Evolutionary conservation across 2,113 vertebrate genomes (phyloP).

Genomic region (Anas platyrhynchos): DNA sequence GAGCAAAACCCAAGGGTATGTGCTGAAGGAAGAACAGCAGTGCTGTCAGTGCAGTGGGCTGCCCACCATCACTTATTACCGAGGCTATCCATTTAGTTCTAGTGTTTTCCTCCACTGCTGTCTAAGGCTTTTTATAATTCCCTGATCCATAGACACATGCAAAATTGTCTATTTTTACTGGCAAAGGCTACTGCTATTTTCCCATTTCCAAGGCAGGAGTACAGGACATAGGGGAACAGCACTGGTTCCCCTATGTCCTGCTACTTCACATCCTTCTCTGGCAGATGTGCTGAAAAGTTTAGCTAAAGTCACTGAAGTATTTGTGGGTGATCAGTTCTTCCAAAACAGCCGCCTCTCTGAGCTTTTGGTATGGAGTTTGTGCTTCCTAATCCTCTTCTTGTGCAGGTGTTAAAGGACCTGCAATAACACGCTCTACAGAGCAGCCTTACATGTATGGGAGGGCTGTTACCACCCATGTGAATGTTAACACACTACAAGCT

Average conservation of each 20-base stretch:
- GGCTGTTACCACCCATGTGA: background rate
- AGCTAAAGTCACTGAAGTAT: background rate
- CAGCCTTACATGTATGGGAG: background rate
- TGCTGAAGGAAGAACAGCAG: background rate
- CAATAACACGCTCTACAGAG: background rate
- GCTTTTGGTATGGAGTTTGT: background rate
- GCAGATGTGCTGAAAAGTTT: background rate
- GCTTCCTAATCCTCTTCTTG: background rate
- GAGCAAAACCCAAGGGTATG: background rate
- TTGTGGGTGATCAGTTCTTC: background rate
- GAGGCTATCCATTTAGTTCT: background rate
- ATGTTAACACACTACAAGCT: background rate
- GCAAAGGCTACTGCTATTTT: background rate
- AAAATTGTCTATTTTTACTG: background rate
- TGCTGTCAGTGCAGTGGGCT: background rate
- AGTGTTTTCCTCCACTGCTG: background rate
- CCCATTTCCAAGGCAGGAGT: background rate
- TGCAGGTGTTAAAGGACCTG: background rate
- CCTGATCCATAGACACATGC: background rate
- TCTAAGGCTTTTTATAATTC: background rate
- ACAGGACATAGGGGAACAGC: no score
- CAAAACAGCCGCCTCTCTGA: background rate
- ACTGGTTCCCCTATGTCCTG: background rate
- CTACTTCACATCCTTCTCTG: background rate
- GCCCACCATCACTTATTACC: background rate